Base-by-base conservation (phyloP, 2,113 vertebrate species). In the Dasyprocta punctata region DNA sequence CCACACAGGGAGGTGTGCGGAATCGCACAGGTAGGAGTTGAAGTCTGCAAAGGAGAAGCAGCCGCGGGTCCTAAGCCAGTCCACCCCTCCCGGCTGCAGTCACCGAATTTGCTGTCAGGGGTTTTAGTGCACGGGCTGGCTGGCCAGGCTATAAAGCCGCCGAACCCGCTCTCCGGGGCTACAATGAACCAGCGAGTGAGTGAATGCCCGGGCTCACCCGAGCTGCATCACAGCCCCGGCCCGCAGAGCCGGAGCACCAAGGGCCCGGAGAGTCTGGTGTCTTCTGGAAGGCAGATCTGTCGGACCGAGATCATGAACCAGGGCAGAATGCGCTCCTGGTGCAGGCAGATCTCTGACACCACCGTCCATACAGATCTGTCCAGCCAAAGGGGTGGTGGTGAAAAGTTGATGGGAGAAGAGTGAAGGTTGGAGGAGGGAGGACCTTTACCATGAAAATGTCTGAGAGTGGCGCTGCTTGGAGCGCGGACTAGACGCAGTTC, bases 121-220 rank as follows among this genome's bases (percentile, higher is more conserved):
- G 99, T 98, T 98, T 99, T 98, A 99, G 99, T 98, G 96, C 93
- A 96, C 52, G 14, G 22, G 20, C 1, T 30, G 98, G 54, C 54
- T 98, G 95, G 98, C 98, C 98, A 98, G 71, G 41, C 10, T 22
- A 26, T 2, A 6, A 98, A 98, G 98, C 98, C 98, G 98, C 98
- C 96, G 98, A 98, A 98, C 98, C 30, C 13, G 8, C 61, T 99
- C 98, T 99, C 99, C 94, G 98, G 98, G 98, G 98, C 98, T 98
- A 99, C 98, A 98, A 99, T 99, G 99, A 99, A 98, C 98, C 98
- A 98, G 98, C 98, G 49, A 98, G 98, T 98, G 98, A 98, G 98
- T 98, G 98, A 98, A 98, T 98, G 99, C 99, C 99, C 98, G 98
- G 99, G 98, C 97, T 54, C 98, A 97, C 98, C 96, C 95, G 97